A percentile compares a stretch with the other conserved stretches of the same genome.
phyloP scores from a whole-genome alignment of 1,140 invertebrate genomes.

The Achroia grisella region DNA sequence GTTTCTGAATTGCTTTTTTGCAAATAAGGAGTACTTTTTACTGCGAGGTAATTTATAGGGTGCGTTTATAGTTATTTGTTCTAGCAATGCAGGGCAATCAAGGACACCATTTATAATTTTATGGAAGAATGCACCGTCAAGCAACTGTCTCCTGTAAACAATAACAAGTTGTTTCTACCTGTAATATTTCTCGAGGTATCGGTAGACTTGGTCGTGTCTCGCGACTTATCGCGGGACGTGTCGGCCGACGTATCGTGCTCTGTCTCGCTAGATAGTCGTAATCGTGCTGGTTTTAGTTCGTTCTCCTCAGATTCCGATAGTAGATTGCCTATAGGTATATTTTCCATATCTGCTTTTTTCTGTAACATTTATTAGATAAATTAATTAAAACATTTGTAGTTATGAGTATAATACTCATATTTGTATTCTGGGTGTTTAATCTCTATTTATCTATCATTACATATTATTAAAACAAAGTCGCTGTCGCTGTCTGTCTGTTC shows the following conservation, averaged over 20 bases:
- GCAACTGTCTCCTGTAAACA: too few species aligned
- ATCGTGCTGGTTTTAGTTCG: conserved; percentile 8
- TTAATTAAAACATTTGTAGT: neutral
- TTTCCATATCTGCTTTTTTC: conserved; percentile 52
- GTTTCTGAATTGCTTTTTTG: too few species aligned
- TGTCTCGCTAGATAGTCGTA: conserved; percentile 41
- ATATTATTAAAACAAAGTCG: too few species aligned
- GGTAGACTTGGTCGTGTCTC: conserved; percentile 7
- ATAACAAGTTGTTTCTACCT: too few species aligned
- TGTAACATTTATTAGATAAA: conserved; percentile 15
- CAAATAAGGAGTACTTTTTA: too few species aligned
- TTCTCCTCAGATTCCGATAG: conserved; percentile 27
- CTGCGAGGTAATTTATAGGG: too few species aligned
- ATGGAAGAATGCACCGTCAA: too few species aligned
- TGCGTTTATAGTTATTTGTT: too few species aligned
- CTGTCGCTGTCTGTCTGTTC: too few species aligned
- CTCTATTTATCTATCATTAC: too few species aligned
- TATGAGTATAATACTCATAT: neutral
- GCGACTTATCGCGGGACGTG: conserved; percentile 15
- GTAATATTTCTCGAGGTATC: conserved; percentile 7
- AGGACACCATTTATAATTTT: too few species aligned
- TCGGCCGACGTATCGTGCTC: conserved; percentile 28
- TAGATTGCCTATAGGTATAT: conserved; percentile 28
- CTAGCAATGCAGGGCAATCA: too few species aligned
- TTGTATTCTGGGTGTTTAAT: neutral